Base-by-base conservation (phyloP, 2,888 invertebrate genomes). In the Camponotus fellah region DNA sequence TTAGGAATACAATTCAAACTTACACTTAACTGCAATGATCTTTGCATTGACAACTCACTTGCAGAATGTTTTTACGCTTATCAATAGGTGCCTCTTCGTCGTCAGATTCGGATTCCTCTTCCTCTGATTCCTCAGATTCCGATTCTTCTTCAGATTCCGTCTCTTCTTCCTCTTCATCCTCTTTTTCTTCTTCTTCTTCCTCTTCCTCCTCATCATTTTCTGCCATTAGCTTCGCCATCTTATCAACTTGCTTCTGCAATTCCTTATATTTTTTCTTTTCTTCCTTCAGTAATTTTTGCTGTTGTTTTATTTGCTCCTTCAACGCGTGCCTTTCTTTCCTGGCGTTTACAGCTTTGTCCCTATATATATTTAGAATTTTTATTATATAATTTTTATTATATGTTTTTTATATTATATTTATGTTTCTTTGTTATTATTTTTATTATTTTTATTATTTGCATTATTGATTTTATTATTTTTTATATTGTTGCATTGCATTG, bases 181-280 rank as follows among this genome's bases (percentile, higher is more conserved):
- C 95, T 17, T 95, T 95, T 32, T 96, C 96, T 4, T 96, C 96
- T n/a, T 96, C 96, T 49, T 97, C 97, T 4, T 96, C 97, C 5
- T 96, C 96, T 0, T 97, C 97, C 2, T 97, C 97, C 8, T 97
- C 97, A 0, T 97, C 97, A 2, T 96, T 96, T 91, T 97, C 97
- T 91, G 97, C 98, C 97, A 98, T 97, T 92, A 98, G 96, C 21
- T 97, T 97, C 0, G 98, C 98, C 98, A 98, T 98, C 95, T 98
- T 98, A 92, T 98, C 98, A 12, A 98, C 98, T 95, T 98, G 98
- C 89, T 98, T 98, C 94, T 98, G 98, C 62, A 98, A 95, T 89
- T 96, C 96, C 93, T 97, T 98, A 95, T 97, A 98, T 95, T 97
- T 98, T 92, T 97, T 97, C 92, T 97, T 97, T 91, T 98, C 98